Evolutionary conservation across 2,888 invertebrate species (phyloP).

Genomic region (Julus scandinavius): DNA sequence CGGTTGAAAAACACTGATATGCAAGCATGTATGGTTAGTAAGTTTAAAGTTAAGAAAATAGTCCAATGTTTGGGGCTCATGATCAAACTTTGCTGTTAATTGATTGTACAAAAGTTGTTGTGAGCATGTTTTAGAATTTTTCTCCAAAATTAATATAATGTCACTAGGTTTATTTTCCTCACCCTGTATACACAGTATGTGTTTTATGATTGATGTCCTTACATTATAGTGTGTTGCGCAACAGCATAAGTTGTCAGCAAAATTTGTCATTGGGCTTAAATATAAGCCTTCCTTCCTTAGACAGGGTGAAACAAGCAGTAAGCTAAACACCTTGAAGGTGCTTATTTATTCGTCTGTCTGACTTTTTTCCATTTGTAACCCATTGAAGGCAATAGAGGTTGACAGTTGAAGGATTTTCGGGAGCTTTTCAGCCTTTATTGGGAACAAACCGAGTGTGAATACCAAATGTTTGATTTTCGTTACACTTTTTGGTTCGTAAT

Average conservation of each 20-base stretch:
- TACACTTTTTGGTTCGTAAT: slow-evolving; percentile 19
- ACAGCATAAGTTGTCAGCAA: background rate
- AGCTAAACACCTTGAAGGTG: background rate
- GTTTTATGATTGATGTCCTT: background rate
- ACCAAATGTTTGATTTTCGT: slow-evolving; percentile 12
- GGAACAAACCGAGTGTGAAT: slow-evolving; percentile 27
- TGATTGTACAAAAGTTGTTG: background rate
- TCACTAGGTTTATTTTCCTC: background rate
- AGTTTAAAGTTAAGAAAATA: no score
- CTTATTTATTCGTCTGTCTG: slow-evolving; percentile 27
- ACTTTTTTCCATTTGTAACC: slow-evolving; percentile 19
- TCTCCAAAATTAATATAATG: no score
- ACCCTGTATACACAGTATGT: background rate
- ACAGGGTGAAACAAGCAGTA: background rate
- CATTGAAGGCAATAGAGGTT: slow-evolving; percentile 18
- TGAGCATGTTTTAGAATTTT: background rate
- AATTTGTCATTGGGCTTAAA: slow-evolving; percentile 16
- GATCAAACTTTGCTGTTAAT: no score
- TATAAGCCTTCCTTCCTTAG: slow-evolving; percentile 2
- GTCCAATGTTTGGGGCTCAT: no score
- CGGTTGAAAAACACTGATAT: no score
- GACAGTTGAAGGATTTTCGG: slow-evolving; percentile 12
- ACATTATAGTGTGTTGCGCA: background rate
- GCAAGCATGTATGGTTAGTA: no score
- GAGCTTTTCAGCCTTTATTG: background rate